Conservation (phyloP, 2,888 invertebrate genomes). For the Congeria kusceri region DNA sequence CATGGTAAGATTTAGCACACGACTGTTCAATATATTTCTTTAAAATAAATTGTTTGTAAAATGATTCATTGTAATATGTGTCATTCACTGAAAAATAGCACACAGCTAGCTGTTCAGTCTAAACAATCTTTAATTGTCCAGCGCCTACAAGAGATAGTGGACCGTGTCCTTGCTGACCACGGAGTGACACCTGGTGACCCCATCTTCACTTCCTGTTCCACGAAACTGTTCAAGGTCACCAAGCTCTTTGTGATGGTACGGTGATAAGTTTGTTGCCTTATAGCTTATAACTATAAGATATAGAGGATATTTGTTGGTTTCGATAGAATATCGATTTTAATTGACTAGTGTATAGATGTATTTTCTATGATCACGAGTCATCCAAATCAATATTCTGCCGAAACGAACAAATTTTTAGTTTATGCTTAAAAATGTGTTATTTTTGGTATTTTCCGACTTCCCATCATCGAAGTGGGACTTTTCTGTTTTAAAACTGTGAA, state of each 20-base stretch:
- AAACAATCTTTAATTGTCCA: no score
- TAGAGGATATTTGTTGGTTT: neutral
- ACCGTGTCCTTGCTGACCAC: slow-evolving; percentile 66
- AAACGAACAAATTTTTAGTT: neutral
- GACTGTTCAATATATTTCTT: no score
- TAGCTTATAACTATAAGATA: neutral
- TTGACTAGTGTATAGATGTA: neutral
- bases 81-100: no score
- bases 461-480: no score
- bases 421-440: neutral
- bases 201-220: slow-evolving; percentile 73
- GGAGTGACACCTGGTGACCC: slow-evolving; percentile 64
- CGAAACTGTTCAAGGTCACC: slow-evolving; percentile 78
- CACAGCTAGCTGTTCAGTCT: no score
- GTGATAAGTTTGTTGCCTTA: neutral
- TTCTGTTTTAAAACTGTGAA: no score
- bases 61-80: no score
- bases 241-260: slow-evolving; percentile 80
- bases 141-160: slow-evolving; percentile 77
- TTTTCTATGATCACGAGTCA: neutral
- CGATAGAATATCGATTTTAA: neutral
- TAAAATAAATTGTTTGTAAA: no score
- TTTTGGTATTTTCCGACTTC: no score
- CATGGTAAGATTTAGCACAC: no score
- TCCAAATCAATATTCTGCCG: neutral